Conservation (phyloP, 2,797 vertebrate genomes). For the Allobates femoralis region DNA sequence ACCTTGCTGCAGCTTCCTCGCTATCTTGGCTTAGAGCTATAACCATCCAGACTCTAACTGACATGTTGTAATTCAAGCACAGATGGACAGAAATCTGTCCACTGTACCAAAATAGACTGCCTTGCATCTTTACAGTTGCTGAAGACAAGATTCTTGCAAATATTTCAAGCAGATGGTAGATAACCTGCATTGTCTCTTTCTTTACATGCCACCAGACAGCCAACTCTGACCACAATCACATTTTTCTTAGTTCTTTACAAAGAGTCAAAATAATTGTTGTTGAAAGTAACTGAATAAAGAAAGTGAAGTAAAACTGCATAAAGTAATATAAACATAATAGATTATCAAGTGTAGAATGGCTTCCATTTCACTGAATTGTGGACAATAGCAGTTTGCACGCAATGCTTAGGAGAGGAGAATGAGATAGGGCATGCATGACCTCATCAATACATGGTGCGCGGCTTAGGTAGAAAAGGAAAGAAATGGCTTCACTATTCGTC, state of each 20-base stretch:
- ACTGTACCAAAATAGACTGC: constrained; percentile 73
- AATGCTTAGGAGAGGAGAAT: background rate
- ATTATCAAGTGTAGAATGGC: background rate
- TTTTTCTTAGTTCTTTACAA: background rate
- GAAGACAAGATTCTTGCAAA: constrained; percentile 78
- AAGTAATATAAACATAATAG: background rate
- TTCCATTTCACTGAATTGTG: background rate
- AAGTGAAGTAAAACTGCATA: background rate
- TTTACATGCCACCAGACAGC: background rate
- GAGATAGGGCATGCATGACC: background rate
- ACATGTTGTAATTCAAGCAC: constrained; percentile 76
- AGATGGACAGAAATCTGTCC: constrained; percentile 88
- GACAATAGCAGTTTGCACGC: constrained; percentile 1
- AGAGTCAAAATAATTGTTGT: background rate
- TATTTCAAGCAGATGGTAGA: constrained; percentile 78
- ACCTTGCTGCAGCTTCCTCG: constrained; percentile 74
- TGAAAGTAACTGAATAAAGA: background rate
- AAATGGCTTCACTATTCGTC: background rate
- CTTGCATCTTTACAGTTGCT: constrained; percentile 75
- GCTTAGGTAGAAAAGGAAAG: background rate
- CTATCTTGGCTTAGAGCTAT: constrained; percentile 74
- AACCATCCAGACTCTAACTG: constrained; percentile 78
- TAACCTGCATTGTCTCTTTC: constrained; percentile 61
- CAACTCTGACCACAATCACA: background rate
- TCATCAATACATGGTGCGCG: background rate